These are phyloP conservation scores for Tachina lurida DNA, from an alignment of 2,888 invertebrate species.

Conservation along the genomic window DNA sequence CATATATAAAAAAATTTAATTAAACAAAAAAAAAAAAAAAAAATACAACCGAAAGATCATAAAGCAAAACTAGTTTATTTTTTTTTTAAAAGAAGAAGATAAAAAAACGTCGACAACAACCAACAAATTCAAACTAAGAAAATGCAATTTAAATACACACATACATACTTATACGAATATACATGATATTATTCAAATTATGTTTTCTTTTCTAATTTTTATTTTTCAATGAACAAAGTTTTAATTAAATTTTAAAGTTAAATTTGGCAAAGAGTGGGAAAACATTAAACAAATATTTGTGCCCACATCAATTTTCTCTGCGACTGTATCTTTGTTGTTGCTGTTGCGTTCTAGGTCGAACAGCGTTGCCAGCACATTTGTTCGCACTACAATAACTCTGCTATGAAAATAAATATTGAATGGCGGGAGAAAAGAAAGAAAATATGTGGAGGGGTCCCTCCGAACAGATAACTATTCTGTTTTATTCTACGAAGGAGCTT, in stretches of 20 bases:
- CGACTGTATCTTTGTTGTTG: too few relatives aligned
- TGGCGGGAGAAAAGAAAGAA: too few relatives aligned
- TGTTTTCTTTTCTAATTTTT: constrained; percentile 4
- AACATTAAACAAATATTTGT: too few relatives aligned
- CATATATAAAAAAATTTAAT: constrained; percentile 56
- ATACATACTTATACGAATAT: background rate
- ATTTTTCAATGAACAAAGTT: background rate
- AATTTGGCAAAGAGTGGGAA: background rate
- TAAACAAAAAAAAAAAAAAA: constrained; percentile 31
- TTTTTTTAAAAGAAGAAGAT: constrained; percentile 53
- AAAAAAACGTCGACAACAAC: constrained; percentile 31
- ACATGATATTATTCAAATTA: background rate
- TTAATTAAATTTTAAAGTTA: constrained; percentile 20
- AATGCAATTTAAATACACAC: background rate
- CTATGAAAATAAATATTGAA: too few relatives aligned
- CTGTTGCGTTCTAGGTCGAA: too few relatives aligned
- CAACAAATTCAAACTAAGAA: constrained; percentile 32
- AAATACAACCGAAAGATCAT: constrained; percentile 21
- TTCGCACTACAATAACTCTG: too few relatives aligned
- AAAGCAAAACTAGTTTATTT: constrained; percentile 44
- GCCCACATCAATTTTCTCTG: too few relatives aligned
- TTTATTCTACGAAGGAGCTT: too few relatives aligned
- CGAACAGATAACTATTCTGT: too few relatives aligned
- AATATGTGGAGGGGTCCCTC: too few relatives aligned
- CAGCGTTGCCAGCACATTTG: too few relatives aligned